Base-by-base conservation (phyloP, 1,140 invertebrate genomes). In the Nephotettix cincticeps region DNA sequence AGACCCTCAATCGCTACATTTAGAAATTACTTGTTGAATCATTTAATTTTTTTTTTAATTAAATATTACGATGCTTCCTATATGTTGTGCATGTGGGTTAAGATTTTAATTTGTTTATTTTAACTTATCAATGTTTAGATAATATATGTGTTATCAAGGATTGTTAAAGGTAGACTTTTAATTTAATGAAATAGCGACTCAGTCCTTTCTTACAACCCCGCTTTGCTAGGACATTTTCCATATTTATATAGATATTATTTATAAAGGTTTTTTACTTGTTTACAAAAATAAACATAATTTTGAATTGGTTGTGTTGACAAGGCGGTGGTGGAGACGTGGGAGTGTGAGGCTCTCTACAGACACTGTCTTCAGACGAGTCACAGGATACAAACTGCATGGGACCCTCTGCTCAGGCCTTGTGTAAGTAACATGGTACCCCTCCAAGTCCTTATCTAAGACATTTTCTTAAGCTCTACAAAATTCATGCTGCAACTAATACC, bases 301-400 rank as follows among this genome's bases (percentile, higher is more conserved):
- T 56, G 23, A 17, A 70, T 29, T 70, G 29, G 17, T 63, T 65
- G 2, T 4, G n/a, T 4, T 29, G 19, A 36, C 40, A 21, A 70
- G 56, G 36, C 58, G 27, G 2, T 45, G 13, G 32, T 67, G 2
- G 21, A 21, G 17, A 14, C 30, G 45, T 47, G 40, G 51, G 69
- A 47, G 29, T 40, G 61, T 45, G 36, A 30, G 27, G 27, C 56
- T 45, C 36, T 70, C 13, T 14, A 29, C 56, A 70, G 69, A 14
- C 69, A 58, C 14, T 70, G 69, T 43, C 17, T 19, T 23, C 63
- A 71, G 40, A 71, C 70, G 21, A 71, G 64, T 58, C 23, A 27
- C 17, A 27, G 25, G 30, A 23, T 71, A 4, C 14, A 21, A 14
- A 47, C 51, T 43, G 63, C 64, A 19, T 71, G 70, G 70, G 45